Evolutionary conservation across 2,797 vertebrate genomes (phyloP), one percentile per base, ranked within the genome.

Genomic region (Gobio occitaniae): DNA sequence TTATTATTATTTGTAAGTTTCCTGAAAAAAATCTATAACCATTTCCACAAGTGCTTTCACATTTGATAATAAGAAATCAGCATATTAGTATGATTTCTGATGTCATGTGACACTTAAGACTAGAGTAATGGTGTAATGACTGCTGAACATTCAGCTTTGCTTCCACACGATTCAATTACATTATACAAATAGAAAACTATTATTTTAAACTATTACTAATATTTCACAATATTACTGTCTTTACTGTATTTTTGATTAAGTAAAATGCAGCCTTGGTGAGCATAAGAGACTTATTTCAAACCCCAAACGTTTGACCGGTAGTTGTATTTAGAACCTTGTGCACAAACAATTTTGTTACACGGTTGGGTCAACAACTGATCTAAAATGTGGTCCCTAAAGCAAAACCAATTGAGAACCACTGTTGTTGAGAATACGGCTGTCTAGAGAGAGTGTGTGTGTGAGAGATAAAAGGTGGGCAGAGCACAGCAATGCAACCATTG

Each of bases 401-500:
- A 29, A 76, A 54, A 44, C 19, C 16, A 38, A 17, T 9, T 79
- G 44, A 50, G 12, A 66, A 25, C 65, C 65, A 44, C 16, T 19
- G 38, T 82, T 59, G 17, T 52, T 44, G 70, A 36, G 25, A 19
- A 32, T 48, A 82, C 3, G 3, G 7, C 80, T 38, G 78, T 83
- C 69, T 70, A 48, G 32, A 81, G 63, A 81, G 63, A 81, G 50
- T 38, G 63, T 44, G 66, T 78, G 68, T 72, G 66, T 82, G 66
- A 79, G 79, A 77, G 32, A 36, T 76, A 85, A 77, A 63, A 80
- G 25, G 74, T 87, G 32, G 83, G 86, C 70, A 88, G 82, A 70
- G 44, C 56, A 36, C 47, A 83, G 68, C 66, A 85, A 61, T 21
- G n/a, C 65, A 36, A 70, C 65, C 36, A 63, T 47, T 63, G 71